A percentile compares a stretch with the other conserved stretches of the same genome.
Conservation (phyloP, 2,797 vertebrate species). For the Holocentrus rufus region DNA sequence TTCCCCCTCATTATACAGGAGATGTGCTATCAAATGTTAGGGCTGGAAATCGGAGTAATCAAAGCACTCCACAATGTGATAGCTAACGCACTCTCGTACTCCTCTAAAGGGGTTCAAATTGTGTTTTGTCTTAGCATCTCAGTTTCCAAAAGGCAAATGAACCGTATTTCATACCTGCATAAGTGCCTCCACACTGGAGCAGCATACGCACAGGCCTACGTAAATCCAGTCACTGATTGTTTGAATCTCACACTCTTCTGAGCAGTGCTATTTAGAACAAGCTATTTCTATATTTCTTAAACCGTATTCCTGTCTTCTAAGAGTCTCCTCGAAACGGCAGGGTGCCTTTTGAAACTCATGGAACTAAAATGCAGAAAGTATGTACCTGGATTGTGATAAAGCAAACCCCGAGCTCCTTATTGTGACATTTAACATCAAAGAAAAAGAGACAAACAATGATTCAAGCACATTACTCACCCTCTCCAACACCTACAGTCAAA, state of each 20-base stretch:
- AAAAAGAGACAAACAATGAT: slow-evolving; percentile 23
- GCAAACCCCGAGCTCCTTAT: slow-evolving; percentile 14
- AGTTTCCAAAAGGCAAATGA: slow-evolving; percentile 50
- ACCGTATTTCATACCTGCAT: slow-evolving; percentile 39
- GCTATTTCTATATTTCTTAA: no score
- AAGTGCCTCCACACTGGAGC: slow-evolving; percentile 18
- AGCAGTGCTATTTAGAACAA: not conserved
- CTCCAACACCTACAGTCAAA: slow-evolving; percentile 9
- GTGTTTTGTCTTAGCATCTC: slow-evolving; percentile 52
- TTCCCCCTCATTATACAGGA: slow-evolving; percentile 47
- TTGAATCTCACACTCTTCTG: slow-evolving; percentile 11
- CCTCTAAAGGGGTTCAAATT: slow-evolving; percentile 42
- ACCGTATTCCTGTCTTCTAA: no score
- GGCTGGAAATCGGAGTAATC: slow-evolving; percentile 65
- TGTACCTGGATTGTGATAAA: slow-evolving; percentile 36
- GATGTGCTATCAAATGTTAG: slow-evolving; percentile 66
- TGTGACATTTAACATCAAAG: slow-evolving; percentile 21
- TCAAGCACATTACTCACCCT: slow-evolving; percentile 9
- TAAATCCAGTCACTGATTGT: slow-evolving; percentile 5
- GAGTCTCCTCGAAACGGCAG: slow-evolving; percentile 28
- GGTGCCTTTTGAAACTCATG: slow-evolving; percentile 45
- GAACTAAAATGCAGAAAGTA: slow-evolving; percentile 9
- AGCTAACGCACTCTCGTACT: slow-evolving; percentile 34
- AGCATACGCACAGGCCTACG: slow-evolving; percentile 11
- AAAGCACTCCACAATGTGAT: slow-evolving; percentile 56